phyloP scores from a whole-genome alignment of 35 echinoderm and acorn worm species.

The Apostichopus parvimensis region DNA sequence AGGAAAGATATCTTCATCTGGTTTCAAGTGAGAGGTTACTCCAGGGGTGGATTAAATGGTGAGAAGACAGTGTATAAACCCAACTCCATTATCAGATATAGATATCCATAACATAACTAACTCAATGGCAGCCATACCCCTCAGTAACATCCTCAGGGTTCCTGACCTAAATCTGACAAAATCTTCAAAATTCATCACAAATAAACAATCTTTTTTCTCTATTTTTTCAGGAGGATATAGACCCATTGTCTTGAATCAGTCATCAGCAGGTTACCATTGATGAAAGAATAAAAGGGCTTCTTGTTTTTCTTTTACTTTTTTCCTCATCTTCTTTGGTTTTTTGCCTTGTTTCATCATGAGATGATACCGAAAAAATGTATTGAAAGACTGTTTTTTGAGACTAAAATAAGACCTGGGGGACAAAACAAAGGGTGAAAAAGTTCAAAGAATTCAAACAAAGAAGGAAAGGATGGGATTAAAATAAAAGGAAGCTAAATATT shows the following conservation, averaged over 20 bases:
- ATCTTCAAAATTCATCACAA: slow-evolving; percentile 25
- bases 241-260: slow-evolving; percentile 33
- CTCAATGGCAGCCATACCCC: neutral
- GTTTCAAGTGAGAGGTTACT: neutral
- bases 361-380: too few species aligned
- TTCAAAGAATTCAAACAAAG: too few species aligned
- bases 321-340: too few species aligned
- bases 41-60: slow-evolving; percentile 22
- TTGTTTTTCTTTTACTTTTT: neutral
- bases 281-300: neutral
- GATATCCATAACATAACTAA: neutral
- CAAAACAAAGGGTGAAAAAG: too few species aligned
- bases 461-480: too few species aligned
- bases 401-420: too few species aligned
- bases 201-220: slow-evolving; percentile 28
- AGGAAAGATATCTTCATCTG: neutral
- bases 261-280: neutral
- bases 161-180: slow-evolving; percentile 47
- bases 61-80: neutral
- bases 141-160: slow-evolving; percentile 39
- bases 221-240: neutral
- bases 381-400: too few species aligned
- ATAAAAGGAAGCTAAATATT: too few species aligned
- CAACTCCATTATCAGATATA: slow-evolving; percentile 1
- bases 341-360: too few species aligned